phyloP scores from a whole-genome alignment of 1,140 invertebrate genomes.

The Harpegnathos saltator region DNA sequence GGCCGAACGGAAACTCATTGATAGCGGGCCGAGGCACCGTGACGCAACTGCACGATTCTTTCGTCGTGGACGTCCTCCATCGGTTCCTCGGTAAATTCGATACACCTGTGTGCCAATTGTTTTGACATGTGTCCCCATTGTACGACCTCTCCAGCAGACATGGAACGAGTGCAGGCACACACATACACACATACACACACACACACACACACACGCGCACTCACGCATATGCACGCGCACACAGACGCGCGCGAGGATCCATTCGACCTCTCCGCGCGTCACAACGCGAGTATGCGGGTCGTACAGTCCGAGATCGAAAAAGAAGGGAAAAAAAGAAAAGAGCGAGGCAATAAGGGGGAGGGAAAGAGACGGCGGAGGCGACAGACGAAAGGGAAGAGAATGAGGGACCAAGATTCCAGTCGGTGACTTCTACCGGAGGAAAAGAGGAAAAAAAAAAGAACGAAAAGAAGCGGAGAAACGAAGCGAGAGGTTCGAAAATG shows the following conservation, averaged over 20 bases:
- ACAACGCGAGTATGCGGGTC: conserved; percentile 78
- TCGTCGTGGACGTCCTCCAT: conserved; percentile 63
- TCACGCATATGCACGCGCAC: conserved; percentile 70
- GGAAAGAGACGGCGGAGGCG: not conserved
- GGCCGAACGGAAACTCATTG: conserved; percentile 56
- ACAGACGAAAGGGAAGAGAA: not conserved
- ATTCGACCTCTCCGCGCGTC: conserved; percentile 70
- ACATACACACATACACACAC: too few relatives aligned
- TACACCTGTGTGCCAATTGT: conserved; percentile 84
- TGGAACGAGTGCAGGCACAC: conserved; percentile 64
- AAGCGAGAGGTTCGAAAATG: conserved; percentile 35
- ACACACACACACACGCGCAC: conserved; percentile 47
- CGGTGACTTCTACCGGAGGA: not conserved
- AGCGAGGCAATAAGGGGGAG: not conserved
- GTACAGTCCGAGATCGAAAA: conserved; percentile 74
- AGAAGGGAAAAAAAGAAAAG: conserved; percentile 22
- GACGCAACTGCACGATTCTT: conserved; percentile 73
- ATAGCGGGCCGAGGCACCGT: conserved; percentile 40
- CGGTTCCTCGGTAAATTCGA: conserved; percentile 76
- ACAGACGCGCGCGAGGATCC: conserved; percentile 67
- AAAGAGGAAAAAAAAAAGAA: conserved; percentile 37
- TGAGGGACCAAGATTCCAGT: not conserved
- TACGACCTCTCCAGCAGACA: conserved; percentile 67
- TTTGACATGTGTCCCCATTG: conserved; percentile 84
- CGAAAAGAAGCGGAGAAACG: conserved; percentile 26